Percentiles rank a stretch among this genome's conserved stretches.
Conservation (phyloP, 1,140 invertebrate species). For the Dermatophagoides farinae region DNA sequence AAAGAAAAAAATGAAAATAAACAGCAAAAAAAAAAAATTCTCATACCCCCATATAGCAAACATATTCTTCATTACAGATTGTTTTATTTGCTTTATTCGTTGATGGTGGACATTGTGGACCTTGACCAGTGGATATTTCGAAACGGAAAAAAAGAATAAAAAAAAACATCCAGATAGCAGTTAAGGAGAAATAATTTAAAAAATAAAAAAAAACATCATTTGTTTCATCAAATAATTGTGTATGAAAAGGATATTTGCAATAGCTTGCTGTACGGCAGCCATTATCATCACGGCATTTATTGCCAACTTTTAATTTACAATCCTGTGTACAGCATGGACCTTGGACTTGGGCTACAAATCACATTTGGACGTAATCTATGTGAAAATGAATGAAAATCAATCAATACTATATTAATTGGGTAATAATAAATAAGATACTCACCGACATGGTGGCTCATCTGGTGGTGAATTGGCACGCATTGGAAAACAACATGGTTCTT, state of each 20-base stretch:
- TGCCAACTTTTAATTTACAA: constrained; percentile 59
- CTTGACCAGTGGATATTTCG: constrained; percentile 33
- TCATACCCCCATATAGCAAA: constrained; percentile 84
- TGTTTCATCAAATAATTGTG: constrained; percentile 17
- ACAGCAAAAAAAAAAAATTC: neutral
- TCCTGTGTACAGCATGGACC: constrained; percentile 81
- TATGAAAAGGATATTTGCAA: constrained; percentile 37
- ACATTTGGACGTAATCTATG: constrained; percentile 18
- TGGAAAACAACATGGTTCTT: constrained; percentile 78
- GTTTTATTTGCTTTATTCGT: constrained; percentile 80
- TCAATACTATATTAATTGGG: neutral
- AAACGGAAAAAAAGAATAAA: neutral
- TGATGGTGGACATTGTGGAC: constrained; percentile 67
- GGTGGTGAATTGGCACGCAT: constrained; percentile 50
- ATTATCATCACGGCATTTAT: constrained; percentile 79
- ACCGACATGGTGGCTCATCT: constrained; percentile 57
- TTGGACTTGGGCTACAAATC: constrained; percentile 30
- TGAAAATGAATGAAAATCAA: constrained; percentile 7
- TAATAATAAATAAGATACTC: neutral
- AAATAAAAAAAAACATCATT: neutral
- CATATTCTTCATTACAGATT: constrained; percentile 74
- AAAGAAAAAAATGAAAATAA: constrained; percentile 1
- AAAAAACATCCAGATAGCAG: constrained; percentile 6
- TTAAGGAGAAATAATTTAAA: neutral
- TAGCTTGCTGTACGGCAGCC: constrained; percentile 72